A percentile compares a stretch with the other conserved stretches of the same genome.
phyloP scores from a whole-genome alignment of 1,140 invertebrate species.

The Leptinotarsa lineolata region DNA sequence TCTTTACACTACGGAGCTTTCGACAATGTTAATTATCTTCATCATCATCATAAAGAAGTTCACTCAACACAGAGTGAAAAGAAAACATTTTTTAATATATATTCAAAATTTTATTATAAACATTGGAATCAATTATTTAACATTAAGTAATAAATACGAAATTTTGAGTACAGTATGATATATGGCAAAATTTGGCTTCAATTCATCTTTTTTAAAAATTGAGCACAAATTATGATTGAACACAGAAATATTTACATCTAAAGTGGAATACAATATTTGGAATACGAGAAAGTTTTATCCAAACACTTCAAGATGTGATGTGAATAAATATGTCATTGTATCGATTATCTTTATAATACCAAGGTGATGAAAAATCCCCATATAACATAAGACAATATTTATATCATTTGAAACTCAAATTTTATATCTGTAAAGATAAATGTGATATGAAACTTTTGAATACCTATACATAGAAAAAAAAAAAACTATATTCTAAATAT shows the following conservation, averaged over 20 bases:
- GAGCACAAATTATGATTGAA: constrained; percentile 36
- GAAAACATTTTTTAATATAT: not conserved
- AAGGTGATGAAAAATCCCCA: too few relatives aligned
- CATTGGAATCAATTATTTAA: constrained; percentile 39
- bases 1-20: too few relatives aligned
- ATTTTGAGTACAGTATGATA: constrained; percentile 32
- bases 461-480: too few relatives aligned
- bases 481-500: too few relatives aligned
- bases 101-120: constrained; percentile 35
- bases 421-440: too few relatives aligned
- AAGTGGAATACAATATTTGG: constrained; percentile 29
- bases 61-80: too few relatives aligned
- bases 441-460: too few relatives aligned
- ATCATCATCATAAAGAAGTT: too few relatives aligned
- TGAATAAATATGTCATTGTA: not conserved
- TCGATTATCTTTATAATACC: not conserved
- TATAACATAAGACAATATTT: too few relatives aligned
- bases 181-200: constrained; percentile 43
- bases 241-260: constrained; percentile 21
- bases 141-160: constrained; percentile 37
- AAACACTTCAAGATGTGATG: constrained; percentile 3
- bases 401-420: too few relatives aligned
- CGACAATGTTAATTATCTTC: too few relatives aligned
- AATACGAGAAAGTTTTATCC: constrained; percentile 16
- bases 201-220: constrained; percentile 36